Evolutionary conservation across 2,797 vertebrate genomes (phyloP), one percentile per base, ranked within the genome.

Genomic region (Siniperca obscura): DNA sequence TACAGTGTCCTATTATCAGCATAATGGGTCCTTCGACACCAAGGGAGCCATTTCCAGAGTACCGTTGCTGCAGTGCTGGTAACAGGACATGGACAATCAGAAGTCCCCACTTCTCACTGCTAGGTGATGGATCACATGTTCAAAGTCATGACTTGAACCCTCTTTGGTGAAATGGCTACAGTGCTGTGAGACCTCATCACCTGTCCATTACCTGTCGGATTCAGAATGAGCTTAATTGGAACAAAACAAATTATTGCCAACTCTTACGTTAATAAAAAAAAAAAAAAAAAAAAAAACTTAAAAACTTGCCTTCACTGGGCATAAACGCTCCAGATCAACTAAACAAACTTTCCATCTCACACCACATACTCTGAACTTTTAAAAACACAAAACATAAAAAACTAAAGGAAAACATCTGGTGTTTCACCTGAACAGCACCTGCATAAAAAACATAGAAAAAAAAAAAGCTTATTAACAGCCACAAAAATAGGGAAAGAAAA

Each of bases 1-100:
- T 95, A 95, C 95, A 95, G 94, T 94, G 94, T 96, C 94, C 94
- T 85, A 89, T 93, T 88, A 92, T 94, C 92, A 94, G 93, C 94
- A 91, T 88, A 86, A 90, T 72, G 89, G 90, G 84, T 86, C 91
- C 74, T 91, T 80, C 81, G 90, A 88, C 87, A 93, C 89, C 75
- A 84, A 90, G 78, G 84, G 87, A 91, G 89, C 81, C 86, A 87
- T 87, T 93, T 89, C 78, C 86, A 86, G 87, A 93, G 93, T 93
- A 94, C 92, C 87, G 73, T 88, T 40, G 46, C 85, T 84, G 88
- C 86, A 86, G 89, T 83, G 88, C 82, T 84, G 90, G 87, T 75
- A 82, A 91, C 72, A 71, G 90, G 89, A 90, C 81, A 68, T 87
- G 78, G 91, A 94, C 92, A 87, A 91, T 91, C 92, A 87, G 84